phyloP scores from a whole-genome alignment of 2,888 invertebrate species.

The Zygogramma bicolorata region DNA sequence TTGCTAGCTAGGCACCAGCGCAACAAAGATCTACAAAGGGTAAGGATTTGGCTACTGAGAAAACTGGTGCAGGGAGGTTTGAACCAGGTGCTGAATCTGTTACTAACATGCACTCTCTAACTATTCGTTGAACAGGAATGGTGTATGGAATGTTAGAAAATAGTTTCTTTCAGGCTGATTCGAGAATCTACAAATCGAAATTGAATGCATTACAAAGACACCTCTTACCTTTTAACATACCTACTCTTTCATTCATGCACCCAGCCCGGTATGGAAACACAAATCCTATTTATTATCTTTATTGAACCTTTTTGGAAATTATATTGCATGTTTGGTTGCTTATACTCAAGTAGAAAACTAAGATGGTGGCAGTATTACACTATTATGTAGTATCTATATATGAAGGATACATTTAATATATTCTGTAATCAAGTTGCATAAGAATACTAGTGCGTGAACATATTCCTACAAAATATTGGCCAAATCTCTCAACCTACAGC shows the following conservation, averaged over 20 bases:
- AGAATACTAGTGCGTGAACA: too few relatives aligned
- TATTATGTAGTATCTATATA: too few relatives aligned
- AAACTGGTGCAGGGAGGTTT: slow-evolving; percentile 25
- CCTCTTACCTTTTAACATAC: not conserved
- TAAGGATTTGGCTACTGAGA: slow-evolving; percentile 60
- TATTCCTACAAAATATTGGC: too few relatives aligned
- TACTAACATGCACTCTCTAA: slow-evolving; percentile 27
- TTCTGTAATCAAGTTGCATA: too few relatives aligned
- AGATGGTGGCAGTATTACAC: too few relatives aligned
- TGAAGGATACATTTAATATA: too few relatives aligned
- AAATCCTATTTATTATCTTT: too few relatives aligned
- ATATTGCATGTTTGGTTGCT: not conserved
- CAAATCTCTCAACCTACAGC: too few relatives aligned
- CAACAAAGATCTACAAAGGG: slow-evolving; percentile 69
- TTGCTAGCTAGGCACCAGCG: slow-evolving; percentile 68
- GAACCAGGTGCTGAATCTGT: slow-evolving; percentile 20
- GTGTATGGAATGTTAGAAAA: not conserved
- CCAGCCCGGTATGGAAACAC: too few relatives aligned
- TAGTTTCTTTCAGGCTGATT: not conserved
- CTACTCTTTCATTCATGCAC: not conserved
- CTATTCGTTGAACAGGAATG: not conserved
- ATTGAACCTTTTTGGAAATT: too few relatives aligned
- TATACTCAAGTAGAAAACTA: too few relatives aligned
- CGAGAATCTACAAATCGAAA: not conserved
- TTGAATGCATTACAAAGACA: not conserved